Evolutionary conservation across 2,113 vertebrate genomes (phyloP), one percentile per base, ranked within the genome.

Genomic region (Colaptes auratus): DNA sequence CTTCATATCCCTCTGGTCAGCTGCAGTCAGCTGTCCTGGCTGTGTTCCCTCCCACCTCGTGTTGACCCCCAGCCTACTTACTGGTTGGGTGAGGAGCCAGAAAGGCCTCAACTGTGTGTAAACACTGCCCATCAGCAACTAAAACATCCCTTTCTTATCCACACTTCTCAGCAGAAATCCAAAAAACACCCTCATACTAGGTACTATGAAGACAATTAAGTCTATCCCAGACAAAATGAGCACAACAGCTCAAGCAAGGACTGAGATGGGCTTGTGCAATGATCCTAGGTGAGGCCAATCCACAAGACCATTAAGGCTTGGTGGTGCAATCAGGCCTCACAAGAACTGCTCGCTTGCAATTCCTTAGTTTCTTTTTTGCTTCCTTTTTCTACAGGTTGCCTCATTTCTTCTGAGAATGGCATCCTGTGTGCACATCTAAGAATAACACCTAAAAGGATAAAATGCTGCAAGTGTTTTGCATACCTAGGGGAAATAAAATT

Each of bases 401-500:
- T 85, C 10, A 5, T 59, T 86, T 30, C 35, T 39, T 50, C 39
- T 76, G 31, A 66, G 90, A 83, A 50, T 52, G 27, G 31, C 28
- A 65, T 39, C 19, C 48, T 30, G 19, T 9, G 5, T 31, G 19
- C 20, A 36, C 25, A 48, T 33, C 48, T 74, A 24, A 30, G 53
- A 89, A 50, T n/a, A 93, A 58, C 23, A 79, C 39, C 71, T 55
- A 23, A 58, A 56, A 30, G 33, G 21, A 64, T 31, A 75, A 91
- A 86, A 74, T 30, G 33, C 31, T 84, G 77, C 28, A 91, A 88
- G 35, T 5, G 5, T 33, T 89, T 31, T 59, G 66, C 65, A 18
- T 21, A 64, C 52, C 73, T 89, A 46, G 82, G 52, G n/a, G 78
- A 88, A 77, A 92, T 69, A 80, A 12, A 86, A 53, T 56, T 58